Base-by-base conservation (phyloP, 1,140 invertebrate genomes). In the Cecropterus lyciades region DNA sequence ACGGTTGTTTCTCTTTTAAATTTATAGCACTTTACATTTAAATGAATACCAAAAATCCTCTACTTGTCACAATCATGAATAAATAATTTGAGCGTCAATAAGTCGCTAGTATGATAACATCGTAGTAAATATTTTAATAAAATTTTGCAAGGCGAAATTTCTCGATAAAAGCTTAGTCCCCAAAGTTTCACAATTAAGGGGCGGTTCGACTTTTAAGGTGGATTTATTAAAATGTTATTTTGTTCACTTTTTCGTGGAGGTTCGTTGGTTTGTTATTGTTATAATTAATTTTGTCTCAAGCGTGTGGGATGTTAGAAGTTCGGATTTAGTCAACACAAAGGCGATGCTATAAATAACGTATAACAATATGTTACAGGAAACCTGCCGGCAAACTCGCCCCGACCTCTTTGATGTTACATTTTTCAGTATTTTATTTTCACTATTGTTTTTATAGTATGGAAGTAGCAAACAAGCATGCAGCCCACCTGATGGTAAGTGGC, bases 181-280 rank as follows among this genome's bases (percentile, higher is more conserved):
- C 42, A 68, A 72, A 72, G 66, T 72, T 72, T 72, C 56, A 72
- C 66, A 72, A 72, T 68, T 65, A 72, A 68, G 70, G 55, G 37
- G 9, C 37, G 30, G 55, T 40, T 48, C 43, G 49, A 65, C 55
- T 72, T 72, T 62, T 24, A 72, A 69, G 70, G 49, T 51, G 70
- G 62, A 72, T 72, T 69, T 69, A 69, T 69, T 65, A 72, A 69
- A 72, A 65, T 43, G 66, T 55, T 68, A 65, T 59, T 62, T 63
- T 68, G 49, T 57, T 62, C 55, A 70, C 56, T 70, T 70, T 70
- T 49, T 55, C 46, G 5, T 11, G 8, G 33, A 43, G 24, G 11
- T 56, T 43, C 40, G n/a, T 51, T 14, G 40, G 37, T n/a, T 13
- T 11, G 8, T 11, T 40, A 40, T 40, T 48, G 65, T 27, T 62